Conservation (phyloP, 2,797 vertebrate genomes). For the Hydrolagus colliei region DNA sequence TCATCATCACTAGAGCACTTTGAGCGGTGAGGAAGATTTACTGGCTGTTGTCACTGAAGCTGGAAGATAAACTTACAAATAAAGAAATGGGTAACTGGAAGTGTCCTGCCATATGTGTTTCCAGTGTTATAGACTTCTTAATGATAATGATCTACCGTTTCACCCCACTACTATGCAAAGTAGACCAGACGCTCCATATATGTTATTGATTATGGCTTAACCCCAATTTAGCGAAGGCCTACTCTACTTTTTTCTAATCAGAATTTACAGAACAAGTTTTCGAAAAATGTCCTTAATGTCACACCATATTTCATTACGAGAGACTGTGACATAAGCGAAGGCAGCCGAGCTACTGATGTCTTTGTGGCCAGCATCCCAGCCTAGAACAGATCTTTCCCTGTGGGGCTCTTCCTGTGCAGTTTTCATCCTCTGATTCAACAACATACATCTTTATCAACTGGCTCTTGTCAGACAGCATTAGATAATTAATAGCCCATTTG, state of each 20-base stretch:
- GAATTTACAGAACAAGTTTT: conserved; percentile 68
- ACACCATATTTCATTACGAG: conserved; percentile 68
- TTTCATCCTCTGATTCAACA: conserved; percentile 70
- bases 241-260: conserved; percentile 70
- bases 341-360: conserved; percentile 69
- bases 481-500: conserved; percentile 99
- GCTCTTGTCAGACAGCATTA: conserved; percentile 99
- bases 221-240: conserved; percentile 75
- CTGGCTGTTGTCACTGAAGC: conserved; percentile 40
- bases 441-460: conserved; percentile 99
- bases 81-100: conserved; percentile 58
- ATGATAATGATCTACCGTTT: conserved; percentile 77
- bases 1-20: not conserved
- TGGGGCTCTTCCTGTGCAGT: conserved; percentile 63
- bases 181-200: conserved; percentile 67
- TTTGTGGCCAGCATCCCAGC: conserved; percentile 73
- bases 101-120: conserved; percentile 67
- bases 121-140: conserved; percentile 70
- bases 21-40: not conserved
- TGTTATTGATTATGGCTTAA: conserved; percentile 95
- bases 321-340: conserved; percentile 60
- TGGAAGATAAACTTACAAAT: conserved; percentile 83
- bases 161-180: conserved; percentile 57
- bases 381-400: conserved; percentile 66
- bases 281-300: conserved; percentile 59